Evolutionary conservation across 2,113 vertebrate genomes (phyloP).

Genomic region (Mionectes macconnelli): DNA sequence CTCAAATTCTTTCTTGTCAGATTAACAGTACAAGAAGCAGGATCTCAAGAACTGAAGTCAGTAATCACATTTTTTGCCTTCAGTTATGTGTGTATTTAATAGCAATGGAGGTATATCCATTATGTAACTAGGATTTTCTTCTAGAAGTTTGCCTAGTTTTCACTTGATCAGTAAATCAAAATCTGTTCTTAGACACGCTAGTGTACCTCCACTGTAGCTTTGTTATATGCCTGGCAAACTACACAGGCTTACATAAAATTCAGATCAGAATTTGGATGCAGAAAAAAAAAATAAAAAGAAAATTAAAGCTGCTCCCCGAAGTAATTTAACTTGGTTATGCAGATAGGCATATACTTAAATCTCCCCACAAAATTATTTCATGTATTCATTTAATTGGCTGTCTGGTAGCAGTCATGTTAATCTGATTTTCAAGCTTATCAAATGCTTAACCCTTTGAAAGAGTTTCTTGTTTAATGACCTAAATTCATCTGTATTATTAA

Average conservation of each 20-base stretch:
- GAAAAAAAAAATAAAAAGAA: neutral
- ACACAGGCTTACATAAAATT: neutral
- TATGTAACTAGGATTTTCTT: neutral
- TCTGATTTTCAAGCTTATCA: neutral
- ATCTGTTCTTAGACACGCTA: neutral
- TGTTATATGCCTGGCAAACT: neutral
- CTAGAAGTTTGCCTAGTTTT: neutral
- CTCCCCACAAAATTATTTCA: neutral
- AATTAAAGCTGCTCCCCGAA: neutral
- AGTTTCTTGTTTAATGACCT: neutral
- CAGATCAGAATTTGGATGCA: neutral
- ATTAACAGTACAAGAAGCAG: neutral
- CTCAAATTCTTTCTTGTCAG: neutral
- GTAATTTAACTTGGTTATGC: neutral
- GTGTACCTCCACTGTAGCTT: neutral
- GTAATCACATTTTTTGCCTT: neutral
- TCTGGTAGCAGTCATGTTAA: slow-evolving; percentile 20
- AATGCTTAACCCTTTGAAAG: slow-evolving; percentile 24
- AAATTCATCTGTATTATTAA: neutral
- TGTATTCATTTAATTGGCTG: slow-evolving; percentile 1
- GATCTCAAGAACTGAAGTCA: neutral
- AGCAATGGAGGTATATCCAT: neutral
- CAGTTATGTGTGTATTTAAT: neutral
- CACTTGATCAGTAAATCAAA: neutral
- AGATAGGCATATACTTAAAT: neutral